Percentiles rank a stretch among this genome's conserved stretches.
phyloP scores from a whole-genome alignment of 1,140 invertebrate species.

The Apis mellifera region DNA sequence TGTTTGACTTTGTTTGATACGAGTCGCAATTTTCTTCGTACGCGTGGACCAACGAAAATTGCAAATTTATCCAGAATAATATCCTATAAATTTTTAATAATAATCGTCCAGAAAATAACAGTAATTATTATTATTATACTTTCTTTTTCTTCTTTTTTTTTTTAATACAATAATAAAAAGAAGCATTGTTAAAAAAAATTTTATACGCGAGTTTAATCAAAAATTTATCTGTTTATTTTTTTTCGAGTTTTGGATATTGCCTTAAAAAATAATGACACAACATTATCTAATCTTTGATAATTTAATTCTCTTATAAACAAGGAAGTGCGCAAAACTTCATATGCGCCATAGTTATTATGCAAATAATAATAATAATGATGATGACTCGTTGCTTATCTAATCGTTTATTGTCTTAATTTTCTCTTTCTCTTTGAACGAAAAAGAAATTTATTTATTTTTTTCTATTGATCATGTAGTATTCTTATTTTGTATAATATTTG shows the following conservation, averaged over 20 bases:
- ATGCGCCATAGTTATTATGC: not conserved
- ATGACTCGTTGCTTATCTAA: constrained; percentile 9
- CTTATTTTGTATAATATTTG: too few species aligned
- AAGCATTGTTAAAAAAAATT: not conserved
- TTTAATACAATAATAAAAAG: not conserved
- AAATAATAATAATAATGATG: constrained; percentile 1
- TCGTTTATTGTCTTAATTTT: not conserved
- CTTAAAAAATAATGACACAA: not conserved
- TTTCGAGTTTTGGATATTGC: not conserved
- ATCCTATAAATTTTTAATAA: too few species aligned
- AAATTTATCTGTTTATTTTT: not conserved
- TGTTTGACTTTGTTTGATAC: constrained; percentile 5
- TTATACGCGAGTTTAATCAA: not conserved
- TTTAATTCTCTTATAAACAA: constrained; percentile 20
- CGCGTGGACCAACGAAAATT: not conserved
- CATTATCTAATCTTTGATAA: constrained; percentile 35
- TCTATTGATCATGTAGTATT: not conserved
- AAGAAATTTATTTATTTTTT: too few species aligned
- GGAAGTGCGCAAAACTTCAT: constrained; percentile 1
- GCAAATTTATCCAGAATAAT: not conserved
- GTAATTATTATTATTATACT: too few species aligned
- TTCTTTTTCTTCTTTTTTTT: not conserved
- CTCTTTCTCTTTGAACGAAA: too few species aligned
- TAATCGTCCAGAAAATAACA: too few species aligned
- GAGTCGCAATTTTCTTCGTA: constrained; percentile 50